phyloP scores from a whole-genome alignment of 2,113 vertebrate genomes.

The Pseudonaja textilis region DNA sequence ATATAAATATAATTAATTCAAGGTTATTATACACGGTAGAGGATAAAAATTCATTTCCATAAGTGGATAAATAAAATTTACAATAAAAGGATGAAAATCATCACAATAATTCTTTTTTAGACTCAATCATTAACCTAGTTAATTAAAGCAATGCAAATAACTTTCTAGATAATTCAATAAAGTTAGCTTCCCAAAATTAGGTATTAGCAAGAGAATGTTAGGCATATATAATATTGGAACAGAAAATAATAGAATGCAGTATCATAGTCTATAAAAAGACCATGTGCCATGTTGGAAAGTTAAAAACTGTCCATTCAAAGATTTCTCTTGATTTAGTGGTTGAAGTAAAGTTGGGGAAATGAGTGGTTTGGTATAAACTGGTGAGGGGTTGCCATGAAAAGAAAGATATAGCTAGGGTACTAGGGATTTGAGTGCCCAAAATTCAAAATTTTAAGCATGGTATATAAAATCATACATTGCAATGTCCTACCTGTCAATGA shows the following conservation, averaged over 20 bases:
- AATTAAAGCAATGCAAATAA: background rate
- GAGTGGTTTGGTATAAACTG: background rate
- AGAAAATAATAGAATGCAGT: background rate
- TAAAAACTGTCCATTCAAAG: background rate
- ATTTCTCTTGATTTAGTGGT: background rate
- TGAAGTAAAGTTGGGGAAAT: background rate
- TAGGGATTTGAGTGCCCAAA: background rate
- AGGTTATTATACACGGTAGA: background rate
- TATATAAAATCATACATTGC: too few species aligned
- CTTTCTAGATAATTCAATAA: background rate
- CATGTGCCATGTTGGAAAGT: background rate
- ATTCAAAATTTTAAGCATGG: too few species aligned
- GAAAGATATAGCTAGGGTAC: background rate
- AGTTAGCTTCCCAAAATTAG: background rate
- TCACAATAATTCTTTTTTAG: background rate
- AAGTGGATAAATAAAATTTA: background rate
- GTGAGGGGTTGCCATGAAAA: background rate
- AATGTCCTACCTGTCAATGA: too few species aligned
- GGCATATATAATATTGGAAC: background rate
- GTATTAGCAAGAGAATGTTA: background rate
- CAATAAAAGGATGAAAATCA: background rate
- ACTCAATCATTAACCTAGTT: background rate
- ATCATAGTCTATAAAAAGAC: background rate
- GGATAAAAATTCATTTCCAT: background rate
- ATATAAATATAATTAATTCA: background rate